These are phyloP conservation scores for Eubasilissa regina DNA, from an alignment of 1,140 invertebrate species.

Conservation along the genomic window DNA sequence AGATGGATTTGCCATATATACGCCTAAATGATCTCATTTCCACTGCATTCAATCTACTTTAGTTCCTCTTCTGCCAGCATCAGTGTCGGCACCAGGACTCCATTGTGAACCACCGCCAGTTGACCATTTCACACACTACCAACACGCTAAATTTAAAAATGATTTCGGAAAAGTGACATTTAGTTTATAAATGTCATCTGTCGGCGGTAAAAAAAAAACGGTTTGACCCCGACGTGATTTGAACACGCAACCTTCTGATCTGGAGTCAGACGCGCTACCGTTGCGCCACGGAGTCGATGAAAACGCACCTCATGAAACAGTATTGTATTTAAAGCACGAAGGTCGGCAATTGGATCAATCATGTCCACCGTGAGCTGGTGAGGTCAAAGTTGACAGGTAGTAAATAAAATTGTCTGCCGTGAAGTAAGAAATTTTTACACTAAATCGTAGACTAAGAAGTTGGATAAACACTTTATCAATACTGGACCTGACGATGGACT, in stretches of 20 bases:
- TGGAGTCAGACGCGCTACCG: conserved; percentile 99
- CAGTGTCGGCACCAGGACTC: no score
- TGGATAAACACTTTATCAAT: no score
- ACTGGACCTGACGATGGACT: background rate
- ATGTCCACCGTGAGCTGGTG: background rate
- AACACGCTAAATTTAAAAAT: background rate
- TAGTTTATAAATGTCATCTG: background rate
- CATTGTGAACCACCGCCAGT: no score
- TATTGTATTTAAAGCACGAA: background rate
- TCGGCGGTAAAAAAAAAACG: background rate
- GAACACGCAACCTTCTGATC: conserved; percentile 99
- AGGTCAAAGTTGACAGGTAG: background rate
- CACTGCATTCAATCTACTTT: no score
- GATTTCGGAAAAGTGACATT: background rate
- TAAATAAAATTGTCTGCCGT: background rate
- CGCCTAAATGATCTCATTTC: background rate
- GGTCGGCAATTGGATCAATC: background rate
- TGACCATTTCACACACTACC: no score
- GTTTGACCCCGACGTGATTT: conserved; percentile 95
- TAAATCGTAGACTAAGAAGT: background rate
- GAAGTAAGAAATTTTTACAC: background rate
- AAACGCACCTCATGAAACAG: background rate
- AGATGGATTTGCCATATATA: no score
- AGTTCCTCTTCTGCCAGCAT: no score
- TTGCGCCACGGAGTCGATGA: conserved; percentile 92